Evolutionary conservation across 1,140 invertebrate genomes (phyloP).

Genomic region (Stegodyphus mimosarum): DNA sequence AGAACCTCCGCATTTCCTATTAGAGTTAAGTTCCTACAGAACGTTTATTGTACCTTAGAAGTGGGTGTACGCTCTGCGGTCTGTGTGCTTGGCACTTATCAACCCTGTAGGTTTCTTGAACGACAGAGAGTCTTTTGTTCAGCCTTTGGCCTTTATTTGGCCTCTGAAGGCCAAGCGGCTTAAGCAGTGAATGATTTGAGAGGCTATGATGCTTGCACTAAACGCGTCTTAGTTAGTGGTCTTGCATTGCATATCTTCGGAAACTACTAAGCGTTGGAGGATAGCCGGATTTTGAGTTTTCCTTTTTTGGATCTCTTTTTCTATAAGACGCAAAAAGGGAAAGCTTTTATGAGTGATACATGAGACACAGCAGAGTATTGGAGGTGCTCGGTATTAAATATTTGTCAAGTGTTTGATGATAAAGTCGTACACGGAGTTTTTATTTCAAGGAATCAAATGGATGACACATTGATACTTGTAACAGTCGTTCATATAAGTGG

Average conservation of each 20-base stretch:
- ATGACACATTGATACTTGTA: background rate
- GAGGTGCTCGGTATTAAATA: background rate
- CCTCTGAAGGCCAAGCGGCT: background rate
- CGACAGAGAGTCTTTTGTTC: background rate
- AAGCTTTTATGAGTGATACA: background rate
- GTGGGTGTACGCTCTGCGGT: background rate
- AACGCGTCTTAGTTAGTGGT: background rate
- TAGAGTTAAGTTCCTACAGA: too few relatives aligned
- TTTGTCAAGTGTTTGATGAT: background rate
- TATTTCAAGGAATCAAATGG: background rate
- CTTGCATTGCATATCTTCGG: background rate
- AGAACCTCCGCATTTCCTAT: too few relatives aligned
- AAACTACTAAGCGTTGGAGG: background rate
- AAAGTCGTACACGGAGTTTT: background rate
- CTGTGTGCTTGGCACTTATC: background rate
- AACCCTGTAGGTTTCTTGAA: background rate
- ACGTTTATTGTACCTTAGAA: background rate
- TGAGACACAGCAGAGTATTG: background rate
- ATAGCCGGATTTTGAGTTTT: background rate
- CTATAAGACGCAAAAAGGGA: background rate
- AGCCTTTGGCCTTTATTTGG: background rate
- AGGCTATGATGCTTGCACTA: background rate
- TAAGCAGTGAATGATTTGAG: background rate
- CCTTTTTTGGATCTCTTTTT: background rate
- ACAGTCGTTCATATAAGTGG: background rate